Evolutionary conservation across 2,797 vertebrate genomes (phyloP).

Genomic region (Myioborus melanocephalus): DNA sequence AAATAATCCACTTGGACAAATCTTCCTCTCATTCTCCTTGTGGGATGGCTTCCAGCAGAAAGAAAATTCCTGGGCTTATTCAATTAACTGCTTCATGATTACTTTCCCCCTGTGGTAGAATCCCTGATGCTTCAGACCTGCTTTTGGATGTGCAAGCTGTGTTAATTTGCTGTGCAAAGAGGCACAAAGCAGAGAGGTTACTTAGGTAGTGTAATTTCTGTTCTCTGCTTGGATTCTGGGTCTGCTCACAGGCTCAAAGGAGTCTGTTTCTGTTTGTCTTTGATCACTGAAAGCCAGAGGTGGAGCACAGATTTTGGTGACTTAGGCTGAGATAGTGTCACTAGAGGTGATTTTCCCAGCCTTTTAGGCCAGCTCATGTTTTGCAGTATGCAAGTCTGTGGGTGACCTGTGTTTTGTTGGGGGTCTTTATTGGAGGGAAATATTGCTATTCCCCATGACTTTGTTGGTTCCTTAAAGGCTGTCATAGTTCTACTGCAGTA

Average conservation of each 20-base stretch:
- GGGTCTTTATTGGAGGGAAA: background rate
- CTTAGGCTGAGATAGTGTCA: background rate
- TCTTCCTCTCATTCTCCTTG: background rate
- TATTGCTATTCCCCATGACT: background rate
- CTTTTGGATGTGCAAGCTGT: background rate
- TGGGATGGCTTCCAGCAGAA: background rate
- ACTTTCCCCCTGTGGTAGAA: background rate
- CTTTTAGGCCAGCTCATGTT: background rate
- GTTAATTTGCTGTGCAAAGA: conserved; percentile 16
- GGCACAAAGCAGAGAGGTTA: background rate
- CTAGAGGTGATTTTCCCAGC: background rate
- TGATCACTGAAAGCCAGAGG: background rate
- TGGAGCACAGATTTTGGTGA: background rate
- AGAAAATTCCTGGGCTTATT: background rate
- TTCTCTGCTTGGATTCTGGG: background rate
- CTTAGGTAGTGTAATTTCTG: background rate
- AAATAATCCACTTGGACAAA: background rate
- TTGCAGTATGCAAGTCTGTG: background rate
- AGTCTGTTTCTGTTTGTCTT: background rate
- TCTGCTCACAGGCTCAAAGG: background rate
- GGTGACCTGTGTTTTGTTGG: background rate
- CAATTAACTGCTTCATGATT: conserved; percentile 43
- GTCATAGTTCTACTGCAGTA: background rate
- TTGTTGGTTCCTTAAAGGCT: background rate
- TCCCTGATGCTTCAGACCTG: background rate